Evolutionary conservation across 2,113 vertebrate genomes (phyloP).

Genomic region (Aplodontia rufa): DNA sequence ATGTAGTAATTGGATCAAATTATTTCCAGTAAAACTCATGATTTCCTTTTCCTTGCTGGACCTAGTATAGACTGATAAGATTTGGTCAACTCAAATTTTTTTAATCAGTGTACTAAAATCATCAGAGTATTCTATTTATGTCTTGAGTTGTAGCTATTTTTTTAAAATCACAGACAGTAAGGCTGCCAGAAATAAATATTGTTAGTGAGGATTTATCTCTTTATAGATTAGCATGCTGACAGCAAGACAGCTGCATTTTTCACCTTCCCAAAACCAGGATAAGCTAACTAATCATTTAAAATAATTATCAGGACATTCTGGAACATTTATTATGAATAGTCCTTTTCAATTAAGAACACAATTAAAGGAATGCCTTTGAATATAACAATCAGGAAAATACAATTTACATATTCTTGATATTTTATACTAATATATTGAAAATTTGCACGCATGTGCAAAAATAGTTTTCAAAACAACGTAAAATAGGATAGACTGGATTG

Average conservation of each 20-base stretch:
- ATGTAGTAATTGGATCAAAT: neutral
- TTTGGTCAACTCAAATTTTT: conserved; percentile 38
- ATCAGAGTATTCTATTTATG: conserved; percentile 68
- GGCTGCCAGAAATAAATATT: conserved; percentile 69
- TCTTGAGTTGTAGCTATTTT: conserved; percentile 31
- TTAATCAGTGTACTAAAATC: neutral
- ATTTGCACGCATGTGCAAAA: neutral
- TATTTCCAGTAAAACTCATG: neutral
- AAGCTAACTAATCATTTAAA: conserved; percentile 65
- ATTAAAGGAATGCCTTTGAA: neutral
- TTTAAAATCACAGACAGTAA: conserved; percentile 62
- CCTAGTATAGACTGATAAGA: neutral
- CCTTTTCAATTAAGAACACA: conserved; percentile 63
- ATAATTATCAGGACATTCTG: conserved; percentile 75
- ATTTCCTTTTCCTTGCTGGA: neutral
- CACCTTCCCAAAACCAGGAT: conserved; percentile 54
- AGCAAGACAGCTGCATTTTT: conserved; percentile 61
- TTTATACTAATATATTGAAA: neutral
- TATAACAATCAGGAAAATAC: neutral
- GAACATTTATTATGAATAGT: conserved; percentile 75
- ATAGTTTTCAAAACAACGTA: neutral
- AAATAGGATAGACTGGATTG: neutral
- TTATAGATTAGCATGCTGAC: conserved; percentile 32
- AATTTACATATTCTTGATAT: neutral
- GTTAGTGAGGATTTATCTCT: conserved; percentile 48